Evolutionary conservation across 37 sponge, comb jelly and placozoan species (phyloP).

Genomic region (Lycopodina hypogea): DNA sequence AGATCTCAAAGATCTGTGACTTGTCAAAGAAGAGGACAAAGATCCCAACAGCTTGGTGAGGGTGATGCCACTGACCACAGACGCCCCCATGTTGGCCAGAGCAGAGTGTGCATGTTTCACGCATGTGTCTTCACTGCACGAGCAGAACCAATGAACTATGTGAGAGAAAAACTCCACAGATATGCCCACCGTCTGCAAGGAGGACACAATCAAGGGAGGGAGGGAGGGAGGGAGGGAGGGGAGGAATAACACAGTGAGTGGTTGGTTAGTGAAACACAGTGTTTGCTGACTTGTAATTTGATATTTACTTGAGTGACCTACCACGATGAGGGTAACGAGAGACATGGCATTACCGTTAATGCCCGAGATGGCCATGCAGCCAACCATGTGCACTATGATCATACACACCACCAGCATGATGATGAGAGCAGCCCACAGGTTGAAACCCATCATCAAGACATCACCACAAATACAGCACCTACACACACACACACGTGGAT

Average conservation of each 20-base stretch:
- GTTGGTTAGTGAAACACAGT: no score
- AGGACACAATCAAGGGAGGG: not conserved
- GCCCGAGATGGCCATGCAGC: conserved; percentile 75
- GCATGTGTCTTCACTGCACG: conserved; percentile 37
- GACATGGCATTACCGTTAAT: conserved; percentile 93
- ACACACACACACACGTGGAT: not conserved
- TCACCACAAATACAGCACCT: conserved; percentile 85
- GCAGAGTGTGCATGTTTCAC: conserved; percentile 76
- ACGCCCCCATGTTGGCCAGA: conserved; percentile 89
- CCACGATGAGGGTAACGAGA: conserved; percentile 96
- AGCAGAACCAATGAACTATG: conserved; percentile 88
- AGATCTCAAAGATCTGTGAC: conserved; percentile 91
- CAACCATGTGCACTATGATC: conserved; percentile 91
- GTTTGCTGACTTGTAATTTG: no score
- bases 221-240: no score
- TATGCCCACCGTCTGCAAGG: conserved; percentile 86
- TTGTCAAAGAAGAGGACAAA: conserved; percentile 92
- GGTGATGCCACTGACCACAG: conserved; percentile 98
- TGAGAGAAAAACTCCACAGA: conserved; percentile 98
- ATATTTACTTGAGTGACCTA: conserved; percentile 35
- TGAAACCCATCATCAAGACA: conserved; percentile 80
- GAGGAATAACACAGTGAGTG: not conserved
- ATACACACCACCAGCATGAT: conserved; percentile 67
- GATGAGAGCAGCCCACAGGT: conserved; percentile 79
- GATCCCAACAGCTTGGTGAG: conserved; percentile 95